phyloP scores from a whole-genome alignment of 2,113 vertebrate species.

The Craseonycteris thonglongyai region DNA sequence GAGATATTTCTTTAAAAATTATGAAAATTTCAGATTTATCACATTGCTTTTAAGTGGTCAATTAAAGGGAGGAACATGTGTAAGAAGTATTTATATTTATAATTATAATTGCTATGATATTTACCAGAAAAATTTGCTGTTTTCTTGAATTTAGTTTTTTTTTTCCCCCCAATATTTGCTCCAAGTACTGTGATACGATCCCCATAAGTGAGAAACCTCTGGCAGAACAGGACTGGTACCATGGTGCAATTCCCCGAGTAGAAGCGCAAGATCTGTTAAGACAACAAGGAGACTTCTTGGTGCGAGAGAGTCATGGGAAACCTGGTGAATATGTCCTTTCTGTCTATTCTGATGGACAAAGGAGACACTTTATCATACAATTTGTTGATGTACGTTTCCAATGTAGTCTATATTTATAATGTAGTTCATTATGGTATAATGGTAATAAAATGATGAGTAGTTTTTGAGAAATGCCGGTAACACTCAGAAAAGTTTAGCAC shows the following conservation, averaged over 20 bases:
- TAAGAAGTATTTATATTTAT: background rate
- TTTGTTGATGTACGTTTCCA: conserved; percentile 90
- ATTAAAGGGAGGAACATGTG: background rate
- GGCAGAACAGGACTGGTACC: conserved; percentile 97
- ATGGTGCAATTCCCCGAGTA: conserved; percentile 94
- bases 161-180: conserved; percentile 64
- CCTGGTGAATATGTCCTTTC: conserved; percentile 99
- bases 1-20: background rate
- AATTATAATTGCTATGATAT: background rate
- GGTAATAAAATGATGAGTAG: conserved; percentile 2
- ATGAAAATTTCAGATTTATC: background rate
- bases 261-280: conserved; percentile 96
- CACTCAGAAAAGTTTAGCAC: background rate
- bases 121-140: background rate
- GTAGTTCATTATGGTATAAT: background rate
- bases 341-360: conserved; percentile 94
- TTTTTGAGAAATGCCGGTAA: conserved; percentile 5
- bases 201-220: conserved; percentile 91
- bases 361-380: conserved; percentile 99
- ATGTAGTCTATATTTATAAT: conserved; percentile 61
- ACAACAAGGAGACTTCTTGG: conserved; percentile 97
- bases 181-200: conserved; percentile 91
- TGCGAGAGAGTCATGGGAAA: conserved; percentile 97
- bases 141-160: conserved; percentile 49
- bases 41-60: background rate